These are phyloP conservation scores for Drosophila bocqueti DNA, from an alignment of 1,140 invertebrate genomes.

Conservation along the genomic window DNA sequence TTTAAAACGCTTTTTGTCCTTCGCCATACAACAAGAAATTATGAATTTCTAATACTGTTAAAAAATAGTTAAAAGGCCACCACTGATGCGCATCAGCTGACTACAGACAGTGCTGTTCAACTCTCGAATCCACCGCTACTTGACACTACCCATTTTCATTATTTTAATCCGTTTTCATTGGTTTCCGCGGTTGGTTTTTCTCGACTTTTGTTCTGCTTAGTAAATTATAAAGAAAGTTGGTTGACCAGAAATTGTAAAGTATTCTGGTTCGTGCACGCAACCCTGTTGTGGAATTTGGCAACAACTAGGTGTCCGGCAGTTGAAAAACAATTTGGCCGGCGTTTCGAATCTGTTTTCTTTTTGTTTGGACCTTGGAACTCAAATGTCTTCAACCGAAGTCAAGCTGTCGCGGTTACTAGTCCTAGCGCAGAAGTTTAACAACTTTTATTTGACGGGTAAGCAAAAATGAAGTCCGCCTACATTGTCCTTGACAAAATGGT, in stretches of 20 bases:
- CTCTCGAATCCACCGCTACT: background rate
- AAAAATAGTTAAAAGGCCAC: background rate
- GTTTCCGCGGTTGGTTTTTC: background rate
- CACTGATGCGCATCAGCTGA: background rate
- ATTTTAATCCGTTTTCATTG: background rate
- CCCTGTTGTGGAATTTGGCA: background rate
- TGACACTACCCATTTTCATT: background rate
- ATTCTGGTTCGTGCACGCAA: background rate
- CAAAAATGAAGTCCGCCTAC: background rate
- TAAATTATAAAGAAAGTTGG: background rate
- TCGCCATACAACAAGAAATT: background rate
- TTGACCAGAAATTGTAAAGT: background rate
- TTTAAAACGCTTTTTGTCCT: too few species aligned
- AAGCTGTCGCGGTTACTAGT: slow-evolving; percentile 34
- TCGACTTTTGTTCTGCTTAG: background rate
- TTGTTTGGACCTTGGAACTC: background rate
- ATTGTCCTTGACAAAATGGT: background rate
- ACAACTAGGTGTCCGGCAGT: too few species aligned
- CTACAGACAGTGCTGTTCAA: background rate
- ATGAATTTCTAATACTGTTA: background rate
- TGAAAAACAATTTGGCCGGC: background rate
- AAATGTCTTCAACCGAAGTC: slow-evolving; percentile 44
- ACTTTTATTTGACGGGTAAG: slow-evolving; percentile 44
- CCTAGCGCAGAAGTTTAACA: slow-evolving; percentile 43
- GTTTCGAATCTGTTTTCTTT: background rate